A percentile compares a stretch with the other conserved stretches of the same genome.
Evolutionary conservation across 2,797 vertebrate genomes (phyloP).

Genomic region (Gadopsis bispinosus): DNA sequence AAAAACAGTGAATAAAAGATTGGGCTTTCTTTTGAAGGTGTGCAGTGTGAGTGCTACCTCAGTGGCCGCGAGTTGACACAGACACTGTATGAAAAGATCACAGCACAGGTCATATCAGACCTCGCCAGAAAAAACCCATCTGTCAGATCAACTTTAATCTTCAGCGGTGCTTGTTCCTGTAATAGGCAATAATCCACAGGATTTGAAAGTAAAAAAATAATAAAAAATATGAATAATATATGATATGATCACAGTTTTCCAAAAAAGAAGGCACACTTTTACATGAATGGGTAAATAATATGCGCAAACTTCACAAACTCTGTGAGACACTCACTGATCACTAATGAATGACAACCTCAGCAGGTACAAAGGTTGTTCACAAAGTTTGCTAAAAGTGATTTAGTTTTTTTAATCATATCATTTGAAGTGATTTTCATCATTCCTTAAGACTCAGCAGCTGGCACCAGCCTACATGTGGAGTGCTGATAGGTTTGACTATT

Average conservation of each 20-base stretch:
- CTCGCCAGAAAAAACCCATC: conserved; percentile 13
- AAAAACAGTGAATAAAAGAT: neutral
- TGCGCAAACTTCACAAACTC: neutral
- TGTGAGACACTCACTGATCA: conserved; percentile 3
- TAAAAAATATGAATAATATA: neutral
- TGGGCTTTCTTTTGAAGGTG: conserved; percentile 5
- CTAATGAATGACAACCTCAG: conserved; percentile 34
- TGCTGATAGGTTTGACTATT: conserved; percentile 62
- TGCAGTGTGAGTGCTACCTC: neutral
- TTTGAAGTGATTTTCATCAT: conserved; percentile 66
- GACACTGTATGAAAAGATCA: conserved; percentile 42
- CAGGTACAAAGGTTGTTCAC: conserved; percentile 48
- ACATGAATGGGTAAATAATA: conserved; percentile 14
- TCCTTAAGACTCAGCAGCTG: conserved; percentile 66
- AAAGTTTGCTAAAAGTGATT: conserved; percentile 49
- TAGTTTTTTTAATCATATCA: conserved; percentile 46
- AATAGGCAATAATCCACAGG: neutral
- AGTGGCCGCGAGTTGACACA: conserved; percentile 22
- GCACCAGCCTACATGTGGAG: conserved; percentile 52
- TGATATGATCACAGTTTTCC: neutral
- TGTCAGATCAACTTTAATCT: conserved; percentile 37
- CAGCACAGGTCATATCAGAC: conserved; percentile 50
- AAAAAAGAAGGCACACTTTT: neutral
- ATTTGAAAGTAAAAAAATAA: conserved; percentile 20
- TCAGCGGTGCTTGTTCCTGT: conserved; percentile 12